phyloP scores from a whole-genome alignment of 2,113 vertebrate species.

The Galbula dea region DNA sequence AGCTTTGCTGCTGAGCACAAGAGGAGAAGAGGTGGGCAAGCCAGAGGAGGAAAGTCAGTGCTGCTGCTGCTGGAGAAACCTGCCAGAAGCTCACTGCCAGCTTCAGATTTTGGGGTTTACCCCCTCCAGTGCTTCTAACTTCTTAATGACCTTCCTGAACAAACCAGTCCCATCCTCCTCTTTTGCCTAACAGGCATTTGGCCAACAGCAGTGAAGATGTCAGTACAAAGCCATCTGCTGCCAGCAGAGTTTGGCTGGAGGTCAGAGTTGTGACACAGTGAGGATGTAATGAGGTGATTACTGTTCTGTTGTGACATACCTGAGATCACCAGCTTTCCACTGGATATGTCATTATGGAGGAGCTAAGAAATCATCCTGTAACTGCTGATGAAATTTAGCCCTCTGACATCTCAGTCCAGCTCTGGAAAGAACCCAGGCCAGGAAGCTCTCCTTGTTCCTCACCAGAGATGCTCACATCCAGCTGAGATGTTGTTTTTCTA shows the following conservation, averaged over 20 bases:
- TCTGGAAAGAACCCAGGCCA: background rate
- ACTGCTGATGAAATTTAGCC: background rate
- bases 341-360: background rate
- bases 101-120: background rate
- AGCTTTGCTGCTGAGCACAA: background rate
- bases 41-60: background rate
- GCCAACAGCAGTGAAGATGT: background rate
- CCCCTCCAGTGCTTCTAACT: background rate
- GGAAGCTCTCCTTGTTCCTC: background rate
- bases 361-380: slow-evolving; percentile 38
- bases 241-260: background rate
- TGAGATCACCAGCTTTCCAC: background rate
- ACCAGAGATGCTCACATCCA: background rate
- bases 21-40: background rate
- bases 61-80: background rate
- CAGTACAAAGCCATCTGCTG: background rate
- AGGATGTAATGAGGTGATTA: background rate
- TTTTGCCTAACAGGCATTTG: background rate
- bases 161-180: background rate
- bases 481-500: background rate
- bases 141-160: background rate
- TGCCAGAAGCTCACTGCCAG: background rate
- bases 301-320: slow-evolving; percentile 11
- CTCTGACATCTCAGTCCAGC: background rate
- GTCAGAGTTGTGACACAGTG: background rate